phyloP scores from a whole-genome alignment of 2,113 vertebrate genomes.

The Xiphophorus maculatus region DNA sequence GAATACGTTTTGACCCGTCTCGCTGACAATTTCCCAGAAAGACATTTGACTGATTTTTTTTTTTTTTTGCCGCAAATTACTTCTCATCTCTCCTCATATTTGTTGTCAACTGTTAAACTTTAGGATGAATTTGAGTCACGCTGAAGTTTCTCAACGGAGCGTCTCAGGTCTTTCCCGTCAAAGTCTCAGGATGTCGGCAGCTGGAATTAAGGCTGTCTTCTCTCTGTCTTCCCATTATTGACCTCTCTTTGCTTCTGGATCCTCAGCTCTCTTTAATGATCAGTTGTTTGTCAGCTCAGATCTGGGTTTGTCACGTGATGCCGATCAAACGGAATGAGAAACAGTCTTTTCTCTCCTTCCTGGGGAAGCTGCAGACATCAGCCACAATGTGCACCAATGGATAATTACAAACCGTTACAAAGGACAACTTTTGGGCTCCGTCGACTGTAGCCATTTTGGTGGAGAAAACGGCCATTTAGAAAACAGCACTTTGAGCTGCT shows the following conservation, averaged over 20 bases:
- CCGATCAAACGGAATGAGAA: slow-evolving; percentile 18
- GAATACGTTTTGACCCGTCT: slow-evolving; percentile 38
- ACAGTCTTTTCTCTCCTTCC: slow-evolving; percentile 26
- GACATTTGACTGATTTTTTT: slow-evolving; percentile 15
- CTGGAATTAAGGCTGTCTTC: slow-evolving; percentile 24
- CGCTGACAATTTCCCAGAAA: slow-evolving; percentile 33
- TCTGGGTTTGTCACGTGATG: slow-evolving; percentile 41
- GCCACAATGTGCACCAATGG: slow-evolving; percentile 49
- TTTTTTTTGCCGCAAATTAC: not conserved
- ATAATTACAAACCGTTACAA: slow-evolving; percentile 49
- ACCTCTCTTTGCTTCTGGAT: slow-evolving; percentile 31
- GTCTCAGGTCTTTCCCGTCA: slow-evolving; percentile 42
- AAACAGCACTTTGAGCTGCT: too few relatives aligned
- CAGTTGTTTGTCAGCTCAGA: slow-evolving; percentile 38
- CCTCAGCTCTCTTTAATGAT: slow-evolving; percentile 30
- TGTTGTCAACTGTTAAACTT: slow-evolving; percentile 34
- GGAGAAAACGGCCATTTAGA: slow-evolving; percentile 4
- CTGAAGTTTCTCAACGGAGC: not conserved
- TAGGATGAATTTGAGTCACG: slow-evolving; percentile 27
- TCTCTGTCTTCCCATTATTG: slow-evolving; percentile 18
- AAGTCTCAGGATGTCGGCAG: slow-evolving; percentile 34
- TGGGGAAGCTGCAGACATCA: slow-evolving; percentile 37
- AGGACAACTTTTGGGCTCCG: slow-evolving; percentile 20
- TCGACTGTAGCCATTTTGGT: slow-evolving; percentile 52
- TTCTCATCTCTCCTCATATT: slow-evolving; percentile 25